phyloP scores from a whole-genome alignment of 2,113 vertebrate genomes.

The Oryzias woworae region DNA sequence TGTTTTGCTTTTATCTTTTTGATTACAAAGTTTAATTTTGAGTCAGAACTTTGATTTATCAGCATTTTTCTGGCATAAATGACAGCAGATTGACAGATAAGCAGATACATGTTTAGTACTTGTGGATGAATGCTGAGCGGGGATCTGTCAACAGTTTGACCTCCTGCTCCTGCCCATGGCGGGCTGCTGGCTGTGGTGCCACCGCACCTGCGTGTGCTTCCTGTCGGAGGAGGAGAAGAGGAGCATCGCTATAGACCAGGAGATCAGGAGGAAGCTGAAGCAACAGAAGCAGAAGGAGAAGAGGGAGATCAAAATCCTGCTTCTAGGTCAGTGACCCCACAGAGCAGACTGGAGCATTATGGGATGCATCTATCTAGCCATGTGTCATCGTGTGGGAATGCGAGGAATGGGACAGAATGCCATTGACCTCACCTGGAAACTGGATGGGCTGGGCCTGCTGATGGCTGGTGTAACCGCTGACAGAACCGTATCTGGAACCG shows the following conservation, averaged over 20 bases:
- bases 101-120: too few species aligned
- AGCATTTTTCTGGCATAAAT: too few species aligned
- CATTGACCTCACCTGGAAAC: slow-evolving; percentile 26
- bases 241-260: slow-evolving; percentile 74
- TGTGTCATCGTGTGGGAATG: slow-evolving; percentile 45
- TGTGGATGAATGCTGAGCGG: not conserved
- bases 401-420: slow-evolving; percentile 25
- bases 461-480: not conserved
- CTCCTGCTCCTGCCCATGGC: slow-evolving; percentile 58
- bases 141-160: slow-evolving; percentile 16
- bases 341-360: not conserved
- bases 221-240: slow-evolving; percentile 83
- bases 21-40: too few species aligned
- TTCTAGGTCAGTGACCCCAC: slow-evolving; percentile 79
- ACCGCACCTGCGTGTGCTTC: slow-evolving; percentile 76
- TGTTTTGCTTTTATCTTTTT: too few species aligned
- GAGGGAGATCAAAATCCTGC: slow-evolving; percentile 84
- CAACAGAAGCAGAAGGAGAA: slow-evolving; percentile 81
- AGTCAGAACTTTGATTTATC: too few species aligned
- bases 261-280: slow-evolving; percentile 81
- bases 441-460: not conserved
- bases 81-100: too few species aligned
- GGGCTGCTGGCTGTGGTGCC: slow-evolving; percentile 62
- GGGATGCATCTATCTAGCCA: slow-evolving; percentile 5
- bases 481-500: too few species aligned